Evolutionary conservation across 2,113 vertebrate genomes (phyloP), one percentile per base, ranked within the genome.

Genomic region (Cervus canadensis): DNA sequence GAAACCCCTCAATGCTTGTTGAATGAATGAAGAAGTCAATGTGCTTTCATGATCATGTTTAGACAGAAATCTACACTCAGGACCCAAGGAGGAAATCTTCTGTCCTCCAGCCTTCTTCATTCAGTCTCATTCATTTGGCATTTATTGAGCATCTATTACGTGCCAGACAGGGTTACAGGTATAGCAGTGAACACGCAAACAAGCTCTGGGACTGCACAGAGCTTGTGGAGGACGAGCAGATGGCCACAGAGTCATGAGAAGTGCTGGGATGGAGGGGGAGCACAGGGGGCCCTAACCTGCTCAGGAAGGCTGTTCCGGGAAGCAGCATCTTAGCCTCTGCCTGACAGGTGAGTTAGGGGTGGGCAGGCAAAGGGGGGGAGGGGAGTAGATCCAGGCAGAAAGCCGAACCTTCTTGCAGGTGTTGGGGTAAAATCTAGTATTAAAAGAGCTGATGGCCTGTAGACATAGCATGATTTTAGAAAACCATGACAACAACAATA

Each of bases 171-270:
- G n/a, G 21, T 43, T 82, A 7, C 12, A 57, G 45, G 21, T 83
- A 30, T 0, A 30, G 21, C 62, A 16, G 9, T 59, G 83, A 84
- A 50, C 71, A 54, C 1, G 5, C 36, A 50, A 19, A 11, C 5
- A 12, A 19, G 7, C 45, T 52, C 7, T 30, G 48, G 79, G 78
- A 62, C 3, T 4, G 0, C 48, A 19, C 6, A 30, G 54, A 82
- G 86, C n/a, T n/a, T 7, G 7, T 3, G 30, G 26, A n/a, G 1
- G 48, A 48, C 8, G 0, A 45, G n/a, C 36, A 2, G 2, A 4
- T 30, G 43, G 43, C 6, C 48, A 3, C 3, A 62, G 60, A 23
- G 1, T 17, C 15, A 0, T 2, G 62, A 30, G 85, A 28, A n/a
- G 26, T 17, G 50, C 30, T n/a, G 19, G 6, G 25, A 50, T 36